Conservation (phyloP, 2,797 vertebrate genomes). For the Cephalopachus bancanus region DNA sequence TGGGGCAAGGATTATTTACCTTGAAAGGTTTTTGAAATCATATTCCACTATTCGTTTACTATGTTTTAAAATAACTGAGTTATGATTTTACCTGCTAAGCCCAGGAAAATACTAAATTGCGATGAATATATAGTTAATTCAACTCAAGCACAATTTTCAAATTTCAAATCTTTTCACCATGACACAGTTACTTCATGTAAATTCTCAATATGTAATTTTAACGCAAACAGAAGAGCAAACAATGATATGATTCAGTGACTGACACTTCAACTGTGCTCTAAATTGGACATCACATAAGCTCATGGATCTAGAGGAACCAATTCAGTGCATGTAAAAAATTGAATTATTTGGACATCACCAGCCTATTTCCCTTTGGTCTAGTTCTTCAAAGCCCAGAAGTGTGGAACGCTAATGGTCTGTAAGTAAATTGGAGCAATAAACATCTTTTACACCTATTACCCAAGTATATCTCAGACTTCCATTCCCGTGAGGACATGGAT, state of each 20-base stretch:
- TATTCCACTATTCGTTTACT: slow-evolving; percentile 75
- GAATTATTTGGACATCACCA: slow-evolving; percentile 61
- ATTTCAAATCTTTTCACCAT: slow-evolving; percentile 72
- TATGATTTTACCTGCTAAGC: slow-evolving; percentile 70
- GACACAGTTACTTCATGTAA: slow-evolving; percentile 70
- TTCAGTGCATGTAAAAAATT: slow-evolving; percentile 75
- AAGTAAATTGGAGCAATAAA: slow-evolving; percentile 82
- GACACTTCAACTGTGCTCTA: background rate
- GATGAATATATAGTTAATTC: slow-evolving; percentile 73
- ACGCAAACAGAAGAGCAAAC: slow-evolving; percentile 55
- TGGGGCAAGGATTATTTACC: slow-evolving; percentile 56
- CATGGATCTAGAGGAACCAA: slow-evolving; percentile 53
- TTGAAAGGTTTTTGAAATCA: slow-evolving; percentile 77
- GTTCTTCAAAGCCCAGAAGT: slow-evolving; percentile 76
- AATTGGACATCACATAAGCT: slow-evolving; percentile 57
- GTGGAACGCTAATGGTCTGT: slow-evolving; percentile 80
- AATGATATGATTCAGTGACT: slow-evolving; percentile 39
- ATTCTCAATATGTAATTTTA: slow-evolving; percentile 68
- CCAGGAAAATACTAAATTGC: slow-evolving; percentile 67
- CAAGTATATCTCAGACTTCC: slow-evolving; percentile 73
- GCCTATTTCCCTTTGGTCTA: slow-evolving; percentile 48
- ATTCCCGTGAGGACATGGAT: slow-evolving; percentile 73
- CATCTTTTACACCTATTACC: slow-evolving; percentile 80
- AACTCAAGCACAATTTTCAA: slow-evolving; percentile 70
- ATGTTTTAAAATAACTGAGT: slow-evolving; percentile 60